Percentiles rank a stretch among this genome's conserved stretches.
phyloP scores from a whole-genome alignment of 2,888 invertebrate genomes.

The Myathropa florea region DNA sequence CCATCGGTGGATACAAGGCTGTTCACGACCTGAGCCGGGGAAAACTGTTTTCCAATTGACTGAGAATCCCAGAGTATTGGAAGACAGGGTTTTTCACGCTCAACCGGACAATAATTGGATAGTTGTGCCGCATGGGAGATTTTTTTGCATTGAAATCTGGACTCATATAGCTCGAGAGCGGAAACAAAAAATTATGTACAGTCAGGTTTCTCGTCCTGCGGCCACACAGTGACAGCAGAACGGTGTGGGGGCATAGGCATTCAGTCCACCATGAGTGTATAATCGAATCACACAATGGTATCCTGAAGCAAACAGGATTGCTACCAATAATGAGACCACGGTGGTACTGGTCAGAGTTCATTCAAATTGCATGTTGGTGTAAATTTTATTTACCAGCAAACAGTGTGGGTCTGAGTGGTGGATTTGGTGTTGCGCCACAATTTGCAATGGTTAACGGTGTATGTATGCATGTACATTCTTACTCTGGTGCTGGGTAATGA shows the following conservation, averaged over 20 bases:
- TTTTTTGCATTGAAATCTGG: background rate
- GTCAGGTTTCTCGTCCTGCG: background rate
- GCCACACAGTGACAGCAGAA: background rate
- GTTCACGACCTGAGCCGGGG: background rate
- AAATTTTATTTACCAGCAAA: conserved; percentile 1
- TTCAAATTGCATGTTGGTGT: conserved; percentile 1
- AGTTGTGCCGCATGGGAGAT: background rate
- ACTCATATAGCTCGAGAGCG: background rate
- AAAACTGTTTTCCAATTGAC: background rate
- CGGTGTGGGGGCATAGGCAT: background rate
- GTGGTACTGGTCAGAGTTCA: background rate
- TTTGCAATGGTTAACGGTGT: background rate
- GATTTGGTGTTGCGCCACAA: background rate
- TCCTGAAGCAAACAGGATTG: background rate
- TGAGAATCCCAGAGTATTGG: background rate
- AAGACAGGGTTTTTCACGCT: conserved; percentile 1
- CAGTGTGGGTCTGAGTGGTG: background rate
- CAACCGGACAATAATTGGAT: conserved; percentile 2
- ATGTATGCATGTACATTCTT: no score
- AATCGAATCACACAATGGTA: conserved; percentile 15
- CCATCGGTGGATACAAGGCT: background rate
- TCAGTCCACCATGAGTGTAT: background rate
- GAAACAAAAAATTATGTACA: background rate
- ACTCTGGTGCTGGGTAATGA: no score
- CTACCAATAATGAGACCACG: background rate